Conservation (phyloP, 2,113 vertebrate genomes). For the Eclectus roratus region DNA sequence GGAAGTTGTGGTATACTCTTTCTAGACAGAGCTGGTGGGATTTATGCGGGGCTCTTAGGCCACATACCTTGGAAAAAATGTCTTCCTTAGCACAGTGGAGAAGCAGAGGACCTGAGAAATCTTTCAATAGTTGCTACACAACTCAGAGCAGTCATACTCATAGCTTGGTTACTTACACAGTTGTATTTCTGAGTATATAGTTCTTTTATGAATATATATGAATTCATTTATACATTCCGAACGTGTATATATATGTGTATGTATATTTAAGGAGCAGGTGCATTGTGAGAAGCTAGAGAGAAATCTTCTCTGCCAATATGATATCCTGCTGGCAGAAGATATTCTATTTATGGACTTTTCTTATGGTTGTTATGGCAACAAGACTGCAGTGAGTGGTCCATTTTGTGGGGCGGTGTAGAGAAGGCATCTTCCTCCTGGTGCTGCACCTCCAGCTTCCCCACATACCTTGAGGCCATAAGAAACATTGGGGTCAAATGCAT, state of each 20-base stretch:
- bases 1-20: background rate
- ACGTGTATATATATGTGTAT: background rate
- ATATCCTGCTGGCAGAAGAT: background rate
- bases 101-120: background rate
- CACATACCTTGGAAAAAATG: background rate
- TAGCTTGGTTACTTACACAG: background rate
- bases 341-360: constrained; percentile 36
- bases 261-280: background rate
- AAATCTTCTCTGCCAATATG: background rate
- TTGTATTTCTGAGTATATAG: background rate
- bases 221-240: background rate
- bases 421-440: accelerated
- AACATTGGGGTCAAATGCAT: accelerated
- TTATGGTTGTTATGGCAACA: constrained; percentile 46
- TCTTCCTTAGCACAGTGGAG: background rate
- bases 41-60: background rate
- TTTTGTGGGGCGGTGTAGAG: background rate
- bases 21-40: background rate
- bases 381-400: background rate
- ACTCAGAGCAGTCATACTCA: background rate
- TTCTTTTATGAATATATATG: background rate
- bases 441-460: background rate
- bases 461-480: background rate
- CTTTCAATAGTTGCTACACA: background rate
- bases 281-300: background rate